phyloP scores from a whole-genome alignment of 2,888 invertebrate species.

The Microctonus hyperodae region DNA sequence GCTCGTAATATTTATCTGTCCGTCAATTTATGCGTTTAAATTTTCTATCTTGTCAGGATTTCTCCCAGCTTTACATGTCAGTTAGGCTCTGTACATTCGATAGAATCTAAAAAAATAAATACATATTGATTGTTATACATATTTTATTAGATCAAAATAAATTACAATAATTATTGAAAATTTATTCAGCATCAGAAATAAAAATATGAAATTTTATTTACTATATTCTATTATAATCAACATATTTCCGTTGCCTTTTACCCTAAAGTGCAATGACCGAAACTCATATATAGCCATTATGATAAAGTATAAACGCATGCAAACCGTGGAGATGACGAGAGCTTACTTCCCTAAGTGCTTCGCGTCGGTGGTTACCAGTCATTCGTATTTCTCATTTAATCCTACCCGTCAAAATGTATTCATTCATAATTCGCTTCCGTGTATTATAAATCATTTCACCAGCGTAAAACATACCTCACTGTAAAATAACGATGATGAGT shows the following conservation, averaged over 20 bases:
- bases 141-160: no score
- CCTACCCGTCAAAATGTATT: conserved; percentile 7
- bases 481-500: not conserved
- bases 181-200: no score
- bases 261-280: conserved; percentile 9
- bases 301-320: not conserved
- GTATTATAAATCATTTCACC: not conserved
- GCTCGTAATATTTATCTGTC: not conserved
- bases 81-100: no score
- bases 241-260: not conserved
- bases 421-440: not conserved
- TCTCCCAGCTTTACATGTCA: not conserved
- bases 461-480: not conserved
- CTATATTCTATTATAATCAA: no score
- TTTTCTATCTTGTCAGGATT: not conserved
- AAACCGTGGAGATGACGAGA: no score
- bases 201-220: no score
- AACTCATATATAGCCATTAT: not conserved
- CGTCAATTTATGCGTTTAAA: not conserved
- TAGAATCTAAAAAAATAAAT: not conserved
- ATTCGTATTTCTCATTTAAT: conserved; percentile 8
- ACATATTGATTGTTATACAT: no score
- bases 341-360: conserved; percentile 6
- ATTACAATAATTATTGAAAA: no score
- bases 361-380: conserved; percentile 10